Percentiles rank a stretch among this genome's conserved stretches.
These are phyloP conservation scores for Atrichornis clamosus DNA, from an alignment of 2,113 vertebrate species.

Conservation along the genomic window DNA sequence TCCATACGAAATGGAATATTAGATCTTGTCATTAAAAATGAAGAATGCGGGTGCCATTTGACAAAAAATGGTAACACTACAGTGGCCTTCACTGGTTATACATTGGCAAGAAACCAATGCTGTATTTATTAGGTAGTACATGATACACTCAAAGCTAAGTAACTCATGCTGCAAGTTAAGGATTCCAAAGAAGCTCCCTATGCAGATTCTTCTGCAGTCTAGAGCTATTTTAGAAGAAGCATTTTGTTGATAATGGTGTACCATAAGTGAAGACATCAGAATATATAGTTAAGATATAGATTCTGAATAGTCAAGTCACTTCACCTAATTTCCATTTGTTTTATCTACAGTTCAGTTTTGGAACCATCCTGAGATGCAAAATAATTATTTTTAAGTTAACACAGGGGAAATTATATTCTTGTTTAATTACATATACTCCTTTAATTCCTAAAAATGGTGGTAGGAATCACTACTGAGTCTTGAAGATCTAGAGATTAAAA, in stretches of 20 bases:
- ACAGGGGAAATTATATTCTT: not conserved
- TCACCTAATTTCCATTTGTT: not conserved
- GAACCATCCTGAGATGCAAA: not conserved
- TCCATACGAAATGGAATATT: not conserved
- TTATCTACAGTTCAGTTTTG: not conserved
- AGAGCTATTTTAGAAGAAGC: not conserved
- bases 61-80: not conserved
- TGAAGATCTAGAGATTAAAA: constrained; percentile 1
- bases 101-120: not conserved
- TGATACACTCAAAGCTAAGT: not conserved
- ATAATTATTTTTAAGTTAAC: not conserved
- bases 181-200: not conserved
- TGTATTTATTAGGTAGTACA: not conserved
- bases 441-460: constrained; percentile 11
- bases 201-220: not conserved
- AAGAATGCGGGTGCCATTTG: not conserved
- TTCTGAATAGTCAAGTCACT: not conserved
- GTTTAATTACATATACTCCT: not conserved
- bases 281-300: not conserved
- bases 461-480: constrained; percentile 17
- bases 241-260: not conserved
- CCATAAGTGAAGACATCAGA: not conserved
- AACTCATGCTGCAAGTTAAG: not conserved
- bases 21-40: not conserved
- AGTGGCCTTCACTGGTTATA: not conserved